Evolutionary conservation across 1,140 invertebrate species (phyloP), one percentile per base, ranked within the genome.

Genomic region (Aphidius ervi): DNA sequence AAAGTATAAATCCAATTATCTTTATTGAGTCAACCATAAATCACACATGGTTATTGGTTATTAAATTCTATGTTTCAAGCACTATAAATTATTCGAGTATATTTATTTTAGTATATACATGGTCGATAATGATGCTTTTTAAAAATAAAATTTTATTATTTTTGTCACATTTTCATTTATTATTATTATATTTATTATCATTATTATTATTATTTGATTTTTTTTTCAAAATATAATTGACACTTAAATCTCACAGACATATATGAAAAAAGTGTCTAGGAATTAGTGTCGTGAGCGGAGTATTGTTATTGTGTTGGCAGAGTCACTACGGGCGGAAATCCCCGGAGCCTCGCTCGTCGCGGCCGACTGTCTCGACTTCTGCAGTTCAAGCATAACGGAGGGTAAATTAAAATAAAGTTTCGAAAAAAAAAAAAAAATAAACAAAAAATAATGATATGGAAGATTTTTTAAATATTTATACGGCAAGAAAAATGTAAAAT

Each of bases 291-390:
- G 77, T 79, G 77, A 79, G 76, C 72, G 74, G 74, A 74, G 70
- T 73, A 70, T 78, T 78, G 74, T 79, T 76, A 72, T 72, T 80
- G 82, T 82, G 81, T 82, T 83, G 75, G 82, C 85, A 81, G 83
- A 84, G 78, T 84, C 84, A 76, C 77, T 76, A 82, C 85, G 85
- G 87, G 86, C 82, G 87, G 88, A 82, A 78, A 78, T 75, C 76
- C 88, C 88, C 88, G 89, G 85, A 90, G 88, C 81, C 85, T 90
- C 83, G 88, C 88, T 80, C 86, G 89, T 78, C 86, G 90, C 78
- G 88, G 89, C 74, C 87, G 91, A 82, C 92, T 91, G 82, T 92
- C 91, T 69, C 88, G 91, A 70, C 86, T 94, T 71, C 87, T 93
- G 76, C 90, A 92, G 84, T 92, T 93, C 84, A 88, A 86, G 81